These are phyloP conservation scores for Papio anubis DNA, from an alignment of 2,113 vertebrate genomes.

Conservation along the genomic window DNA sequence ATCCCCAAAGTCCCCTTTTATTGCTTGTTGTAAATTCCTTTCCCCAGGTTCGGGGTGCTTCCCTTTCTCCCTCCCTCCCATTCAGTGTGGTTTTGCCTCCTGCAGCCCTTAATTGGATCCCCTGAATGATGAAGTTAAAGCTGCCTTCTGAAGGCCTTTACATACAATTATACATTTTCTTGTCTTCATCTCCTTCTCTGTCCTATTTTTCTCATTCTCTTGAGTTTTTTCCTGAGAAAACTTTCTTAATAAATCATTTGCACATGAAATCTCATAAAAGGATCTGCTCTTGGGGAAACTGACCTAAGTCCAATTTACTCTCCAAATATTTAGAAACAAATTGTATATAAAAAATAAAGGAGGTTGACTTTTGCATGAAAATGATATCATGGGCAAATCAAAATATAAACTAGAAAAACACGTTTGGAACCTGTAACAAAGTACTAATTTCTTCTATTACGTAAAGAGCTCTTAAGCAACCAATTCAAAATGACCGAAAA, in stretches of 20 bases:
- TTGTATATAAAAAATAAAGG: neutral
- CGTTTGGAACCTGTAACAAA: neutral
- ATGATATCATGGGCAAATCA: neutral
- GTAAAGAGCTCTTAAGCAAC: neutral
- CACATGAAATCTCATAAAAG: neutral
- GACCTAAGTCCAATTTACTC: neutral
- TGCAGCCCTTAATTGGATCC: neutral
- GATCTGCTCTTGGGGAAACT: neutral
- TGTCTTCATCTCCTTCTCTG: neutral
- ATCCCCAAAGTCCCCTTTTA: neutral
- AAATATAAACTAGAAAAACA: neutral
- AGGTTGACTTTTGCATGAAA: neutral
- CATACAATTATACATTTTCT: neutral
- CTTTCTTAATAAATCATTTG: neutral
- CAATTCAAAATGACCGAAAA: neutral
- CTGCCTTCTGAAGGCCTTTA: neutral
- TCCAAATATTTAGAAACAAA: conserved; percentile 2
- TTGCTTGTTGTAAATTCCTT: neutral
- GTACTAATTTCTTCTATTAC: neutral
- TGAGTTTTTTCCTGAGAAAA: neutral
- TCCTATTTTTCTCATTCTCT: neutral
- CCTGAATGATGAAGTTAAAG: neutral
- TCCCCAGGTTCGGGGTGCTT: neutral
- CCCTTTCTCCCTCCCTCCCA: too few species aligned
- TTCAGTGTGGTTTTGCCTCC: neutral